Base-by-base conservation (phyloP, 1,140 invertebrate species). In the Muscidifurax raptorellus region DNA sequence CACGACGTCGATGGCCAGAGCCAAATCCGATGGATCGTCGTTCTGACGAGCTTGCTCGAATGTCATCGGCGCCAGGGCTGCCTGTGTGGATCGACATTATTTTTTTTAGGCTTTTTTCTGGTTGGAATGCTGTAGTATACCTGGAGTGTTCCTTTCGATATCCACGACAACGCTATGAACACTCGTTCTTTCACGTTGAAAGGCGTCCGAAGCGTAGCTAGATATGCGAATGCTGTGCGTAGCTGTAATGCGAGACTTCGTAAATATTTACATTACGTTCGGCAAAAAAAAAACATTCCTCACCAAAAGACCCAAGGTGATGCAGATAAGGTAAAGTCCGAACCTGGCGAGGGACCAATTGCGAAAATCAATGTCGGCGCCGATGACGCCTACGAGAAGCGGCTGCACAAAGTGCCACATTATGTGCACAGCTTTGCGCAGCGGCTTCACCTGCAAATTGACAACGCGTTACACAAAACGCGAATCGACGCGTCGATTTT, bases 381-480 rank as follows among this genome's bases (percentile, higher is more conserved):
- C 91, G 22, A 92, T 91, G 15, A 92, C 87, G 12, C 91, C 91
- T 7, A 90, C 88, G 28, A 92, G 84, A 67, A 92, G 80, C 28
- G 92, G 92, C 75, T 93, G 92, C 85, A 90, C 89, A 0, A 92
- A 86, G 47, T 91, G 88, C 92, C 92, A 92, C 27, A 92, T 85
- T 7, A 90, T 72, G 27, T 87, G 84, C 13, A 87, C 84, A 13
- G 85, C 80, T 80, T 82, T 86, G 74, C 88, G 88, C 66, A 92
- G 81, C 25, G 89, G 87, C 0, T 79, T 83, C 4, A 90, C 84
- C 90, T 92, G 66, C 77, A 15, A 30, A 71, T 44, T 69, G 6
- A 64, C 72, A 30, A n/a, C 25, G 1, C 22, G 25, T 75, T 47
- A 36, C 15, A 22, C 15, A 7, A 7, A 10, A 47, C 10, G 44